A percentile compares a stretch with the other conserved stretches of the same genome.
These are phyloP conservation scores for Plecturocebus donacophilus DNA, from an alignment of 2,113 vertebrate species.

Conservation along the genomic window DNA sequence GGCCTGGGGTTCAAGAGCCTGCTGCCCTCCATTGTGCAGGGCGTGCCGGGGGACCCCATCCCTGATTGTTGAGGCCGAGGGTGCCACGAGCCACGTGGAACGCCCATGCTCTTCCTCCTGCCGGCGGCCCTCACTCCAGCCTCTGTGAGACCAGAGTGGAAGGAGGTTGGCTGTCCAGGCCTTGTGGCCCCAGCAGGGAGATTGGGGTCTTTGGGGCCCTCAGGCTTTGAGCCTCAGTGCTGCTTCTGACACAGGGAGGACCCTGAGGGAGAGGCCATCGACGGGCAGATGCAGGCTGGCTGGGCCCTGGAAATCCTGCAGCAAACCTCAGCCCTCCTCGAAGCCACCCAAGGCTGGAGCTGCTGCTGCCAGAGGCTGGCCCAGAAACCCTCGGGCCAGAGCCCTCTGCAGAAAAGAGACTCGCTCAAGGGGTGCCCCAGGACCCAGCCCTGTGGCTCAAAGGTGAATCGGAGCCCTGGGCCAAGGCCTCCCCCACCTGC, in stretches of 20 bases:
- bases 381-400: too few relatives aligned
- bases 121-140: neutral
- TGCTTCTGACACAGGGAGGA: neutral
- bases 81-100: neutral
- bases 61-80: fast-evolving
- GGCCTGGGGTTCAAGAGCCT: neutral
- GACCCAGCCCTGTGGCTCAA: too few relatives aligned
- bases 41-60: neutral
- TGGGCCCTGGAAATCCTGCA: too few relatives aligned
- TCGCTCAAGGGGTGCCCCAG: too few relatives aligned
- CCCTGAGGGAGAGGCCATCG: too few relatives aligned
- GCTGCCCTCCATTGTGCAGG: neutral
- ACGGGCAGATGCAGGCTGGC: too few relatives aligned
- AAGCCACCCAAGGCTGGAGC: too few relatives aligned
- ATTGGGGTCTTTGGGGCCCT: neutral
- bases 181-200: neutral
- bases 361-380: too few relatives aligned
- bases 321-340: too few relatives aligned
- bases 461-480: neutral
- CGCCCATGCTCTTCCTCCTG: too few relatives aligned
- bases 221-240: neutral
- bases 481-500: too few relatives aligned
- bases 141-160: neutral
- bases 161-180: neutral
- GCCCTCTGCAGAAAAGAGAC: too few relatives aligned